A percentile compares a stretch with the other conserved stretches of the same genome.
Conservation (phyloP, 2,113 vertebrate genomes). For the Pagrus major region DNA sequence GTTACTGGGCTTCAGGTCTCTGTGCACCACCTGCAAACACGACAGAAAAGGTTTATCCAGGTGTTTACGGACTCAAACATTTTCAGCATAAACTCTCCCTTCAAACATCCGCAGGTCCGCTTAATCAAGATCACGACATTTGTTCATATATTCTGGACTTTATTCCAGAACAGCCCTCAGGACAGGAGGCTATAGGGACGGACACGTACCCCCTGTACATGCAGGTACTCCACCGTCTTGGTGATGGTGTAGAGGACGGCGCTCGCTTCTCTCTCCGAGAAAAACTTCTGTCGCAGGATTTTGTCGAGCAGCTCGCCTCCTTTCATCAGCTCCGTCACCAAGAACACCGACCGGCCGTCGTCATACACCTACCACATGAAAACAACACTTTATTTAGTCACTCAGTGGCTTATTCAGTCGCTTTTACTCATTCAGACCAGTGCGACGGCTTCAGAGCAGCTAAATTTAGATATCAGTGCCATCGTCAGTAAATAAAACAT, state of each 20-base stretch:
- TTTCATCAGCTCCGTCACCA: conserved; percentile 97
- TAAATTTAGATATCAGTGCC: not conserved
- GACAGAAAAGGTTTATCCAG: not conserved
- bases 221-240: conserved; percentile 94
- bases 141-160: not conserved
- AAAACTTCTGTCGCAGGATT: conserved; percentile 92
- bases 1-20: conserved; percentile 98
- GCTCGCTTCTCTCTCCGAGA: conserved; percentile 94
- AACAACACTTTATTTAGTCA: not conserved
- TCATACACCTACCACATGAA: conserved; percentile 89
- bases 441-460: not conserved
- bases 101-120: not conserved
- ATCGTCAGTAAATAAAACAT: not conserved
- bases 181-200: no score
- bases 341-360: conserved; percentile 91
- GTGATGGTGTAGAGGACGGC: conserved; percentile 93
- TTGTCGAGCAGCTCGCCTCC: conserved; percentile 96
- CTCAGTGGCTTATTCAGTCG: not conserved
- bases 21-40: conserved; percentile 90
- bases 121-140: not conserved
- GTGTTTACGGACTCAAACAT: not conserved
- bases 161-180: no score
- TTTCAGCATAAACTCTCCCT: not conserved
- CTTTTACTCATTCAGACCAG: no score
- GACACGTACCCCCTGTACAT: conserved; percentile 92